Percentiles rank a stretch among this genome's conserved stretches.
phyloP scores from a whole-genome alignment of 2,888 invertebrate genomes.

The Apamea crenata region DNA sequence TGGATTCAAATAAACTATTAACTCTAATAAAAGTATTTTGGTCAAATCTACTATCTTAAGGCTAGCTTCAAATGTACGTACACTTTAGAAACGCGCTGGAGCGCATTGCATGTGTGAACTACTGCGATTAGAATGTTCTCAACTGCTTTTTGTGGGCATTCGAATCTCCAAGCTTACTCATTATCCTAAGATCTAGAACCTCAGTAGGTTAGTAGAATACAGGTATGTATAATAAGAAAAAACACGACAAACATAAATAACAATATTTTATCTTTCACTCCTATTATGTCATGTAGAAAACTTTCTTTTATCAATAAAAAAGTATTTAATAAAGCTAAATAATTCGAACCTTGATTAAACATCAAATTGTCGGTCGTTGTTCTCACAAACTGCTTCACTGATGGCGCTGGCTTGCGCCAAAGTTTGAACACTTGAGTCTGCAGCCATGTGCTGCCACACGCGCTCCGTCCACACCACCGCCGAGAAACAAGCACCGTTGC shows the following conservation, averaged over 20 bases:
- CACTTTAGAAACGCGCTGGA: background rate
- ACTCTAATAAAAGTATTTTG: background rate
- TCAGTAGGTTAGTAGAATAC: background rate
- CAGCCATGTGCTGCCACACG: constrained; percentile 82
- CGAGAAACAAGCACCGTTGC: constrained; percentile 97
- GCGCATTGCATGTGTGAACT: background rate
- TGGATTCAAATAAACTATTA: background rate
- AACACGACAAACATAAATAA: constrained; percentile 43
- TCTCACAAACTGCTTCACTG: constrained; percentile 80
- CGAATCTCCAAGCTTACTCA: background rate
- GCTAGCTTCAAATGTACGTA: background rate
- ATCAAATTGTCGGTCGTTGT: constrained; percentile 80
- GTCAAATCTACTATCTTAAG: background rate
- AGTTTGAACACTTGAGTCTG: constrained; percentile 71
- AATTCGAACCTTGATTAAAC: constrained; percentile 65
- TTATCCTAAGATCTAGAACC: too few relatives aligned
- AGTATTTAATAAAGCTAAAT: constrained; percentile 22
- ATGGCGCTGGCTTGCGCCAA: constrained; percentile 77
- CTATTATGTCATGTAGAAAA: constrained; percentile 26
- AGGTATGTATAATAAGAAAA: constrained; percentile 21
- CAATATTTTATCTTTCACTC: constrained; percentile 50
- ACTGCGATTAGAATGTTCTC: background rate
- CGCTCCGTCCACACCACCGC: constrained; percentile 95
- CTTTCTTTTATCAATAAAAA: constrained; percentile 26
- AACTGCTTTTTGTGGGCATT: background rate